phyloP scores from a whole-genome alignment of 2,888 invertebrate species.

The Lasius fuliginosus region DNA sequence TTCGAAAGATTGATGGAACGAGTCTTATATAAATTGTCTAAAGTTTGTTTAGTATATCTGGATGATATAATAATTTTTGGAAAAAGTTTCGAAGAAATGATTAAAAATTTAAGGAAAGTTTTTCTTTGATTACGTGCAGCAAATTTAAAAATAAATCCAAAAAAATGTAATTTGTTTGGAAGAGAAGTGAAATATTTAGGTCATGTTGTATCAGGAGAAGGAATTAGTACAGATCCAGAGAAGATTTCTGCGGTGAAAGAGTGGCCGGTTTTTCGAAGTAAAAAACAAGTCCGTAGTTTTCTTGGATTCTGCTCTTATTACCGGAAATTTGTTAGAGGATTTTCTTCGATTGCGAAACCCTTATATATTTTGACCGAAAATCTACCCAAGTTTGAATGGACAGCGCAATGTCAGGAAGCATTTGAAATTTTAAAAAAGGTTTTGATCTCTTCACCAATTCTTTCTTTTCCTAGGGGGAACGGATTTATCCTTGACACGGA shows the following conservation, averaged over 20 bases:
- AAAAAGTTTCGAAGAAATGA: neutral
- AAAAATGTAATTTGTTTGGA: neutral
- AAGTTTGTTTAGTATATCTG: neutral
- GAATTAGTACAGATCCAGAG: neutral
- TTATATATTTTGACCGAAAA: neutral
- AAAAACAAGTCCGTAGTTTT: neutral
- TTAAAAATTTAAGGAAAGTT: neutral
- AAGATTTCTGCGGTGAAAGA: neutral
- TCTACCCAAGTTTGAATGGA: neutral
- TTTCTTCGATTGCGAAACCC: neutral
- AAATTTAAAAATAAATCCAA: neutral
- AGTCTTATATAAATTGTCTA: too few species aligned
- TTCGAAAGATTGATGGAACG: too few species aligned
- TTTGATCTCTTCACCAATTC: too few species aligned
- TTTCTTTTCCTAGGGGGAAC: too few species aligned
- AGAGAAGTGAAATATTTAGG: neutral
- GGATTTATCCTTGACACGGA: too few species aligned
- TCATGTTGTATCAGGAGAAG: neutral
- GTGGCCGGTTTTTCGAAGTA: neutral
- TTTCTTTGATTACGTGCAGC: neutral
- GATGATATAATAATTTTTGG: neutral
- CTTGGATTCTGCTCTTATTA: conserved; percentile 19
- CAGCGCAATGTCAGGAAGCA: too few species aligned
- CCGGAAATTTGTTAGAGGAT: neutral
- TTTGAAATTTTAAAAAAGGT: too few species aligned